Evolutionary conservation across 2,888 invertebrate species (phyloP), one percentile per base, ranked within the genome.

Genomic region (Agriotes lineatus): DNA sequence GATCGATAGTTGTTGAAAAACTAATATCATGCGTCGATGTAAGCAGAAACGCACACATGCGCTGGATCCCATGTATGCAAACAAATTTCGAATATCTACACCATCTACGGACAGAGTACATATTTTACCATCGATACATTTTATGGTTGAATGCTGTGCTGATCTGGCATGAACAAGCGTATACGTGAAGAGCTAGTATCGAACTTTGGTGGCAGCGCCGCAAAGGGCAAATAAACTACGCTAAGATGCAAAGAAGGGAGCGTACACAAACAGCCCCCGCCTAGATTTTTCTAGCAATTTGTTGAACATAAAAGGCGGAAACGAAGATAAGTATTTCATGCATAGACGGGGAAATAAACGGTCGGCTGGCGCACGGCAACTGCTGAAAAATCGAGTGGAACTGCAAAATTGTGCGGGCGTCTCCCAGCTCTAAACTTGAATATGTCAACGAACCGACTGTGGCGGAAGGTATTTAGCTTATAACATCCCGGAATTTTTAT

Each of bases 91-190:
- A 45, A 33, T 33, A 56, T 57, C 56, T 45, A 48, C 48, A 48
- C 22, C 48, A 20, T 20, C 48, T 22, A 56, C 30, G 20, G 33
- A 20, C 19, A 56, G 35, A 60, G 48, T 56, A 56, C 56, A 56
- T 44, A 60, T 57, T 64, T 64, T 57, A 64, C 64, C 44, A 64
- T 57, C 57, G 56, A 64, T 57, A 57, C 48, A 64, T 57, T 48
- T 54, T 56, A 64, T 48, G 19, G 35, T 25, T 18, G 60, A 18
- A 12, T 48, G 60, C 48, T 35, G 14, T 45, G 48, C 60, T 60
- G 48, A 60, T 60, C 60, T 60, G 35, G 35, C 59, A 10, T 59
- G 33, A 33, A 35, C 35, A 37, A 12, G 33, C 19, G 25, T 30
- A 18, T 25, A 25, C 5, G 6, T 10, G 25, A 20, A 20, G 33